Conservation (phyloP, 2,113 vertebrate species). For the Myotis davidii region DNA sequence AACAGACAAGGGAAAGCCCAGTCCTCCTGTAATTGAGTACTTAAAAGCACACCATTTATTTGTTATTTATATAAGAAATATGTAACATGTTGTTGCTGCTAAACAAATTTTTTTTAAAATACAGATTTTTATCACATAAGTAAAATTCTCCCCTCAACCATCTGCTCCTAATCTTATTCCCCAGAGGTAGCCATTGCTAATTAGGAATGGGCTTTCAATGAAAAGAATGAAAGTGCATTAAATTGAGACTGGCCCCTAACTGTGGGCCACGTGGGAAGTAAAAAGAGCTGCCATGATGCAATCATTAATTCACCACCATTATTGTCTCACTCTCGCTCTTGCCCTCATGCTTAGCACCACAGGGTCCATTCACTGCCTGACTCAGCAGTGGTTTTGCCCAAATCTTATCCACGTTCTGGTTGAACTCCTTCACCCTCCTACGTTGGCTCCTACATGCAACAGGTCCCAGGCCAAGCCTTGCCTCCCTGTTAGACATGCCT, state of each 20-base stretch:
- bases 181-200: not conserved
- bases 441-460: not conserved
- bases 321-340: not conserved
- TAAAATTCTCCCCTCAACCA: not conserved
- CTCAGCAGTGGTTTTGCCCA: not conserved
- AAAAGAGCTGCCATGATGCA: not conserved
- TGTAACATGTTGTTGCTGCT: not conserved
- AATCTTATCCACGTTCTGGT: not conserved
- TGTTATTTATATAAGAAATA: not conserved
- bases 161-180: not conserved
- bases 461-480: not conserved
- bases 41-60: not conserved
- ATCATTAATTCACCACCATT: no score
- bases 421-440: not conserved
- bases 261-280: no score
- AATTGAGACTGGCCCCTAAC: not conserved
- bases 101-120: not conserved
- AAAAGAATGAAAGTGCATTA: not conserved
- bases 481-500: not conserved
- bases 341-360: not conserved
- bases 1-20: not conserved
- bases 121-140: not conserved
- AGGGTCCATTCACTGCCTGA: not conserved
- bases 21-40: not conserved
- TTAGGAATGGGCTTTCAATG: not conserved